Conservation (phyloP, 2,797 vertebrate species). For the Leuciscus waleckii region DNA sequence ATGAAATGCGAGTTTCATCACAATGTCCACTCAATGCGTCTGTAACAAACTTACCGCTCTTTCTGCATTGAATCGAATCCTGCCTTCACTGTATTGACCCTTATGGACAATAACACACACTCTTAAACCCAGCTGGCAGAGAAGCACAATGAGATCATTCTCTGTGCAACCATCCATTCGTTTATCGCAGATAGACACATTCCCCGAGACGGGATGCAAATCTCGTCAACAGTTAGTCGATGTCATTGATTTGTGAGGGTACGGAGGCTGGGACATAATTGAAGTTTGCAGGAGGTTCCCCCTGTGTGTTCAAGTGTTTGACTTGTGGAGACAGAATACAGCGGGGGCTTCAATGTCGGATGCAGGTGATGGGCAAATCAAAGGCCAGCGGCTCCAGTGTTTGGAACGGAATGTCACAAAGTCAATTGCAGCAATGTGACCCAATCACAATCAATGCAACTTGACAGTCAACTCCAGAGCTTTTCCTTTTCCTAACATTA, state of each 20-base stretch:
- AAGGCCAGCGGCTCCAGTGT: slow-evolving; percentile 20
- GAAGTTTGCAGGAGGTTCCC: slow-evolving; percentile 13
- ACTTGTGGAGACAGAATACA: slow-evolving; percentile 13
- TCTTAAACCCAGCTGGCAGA: background rate
- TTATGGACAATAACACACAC: background rate
- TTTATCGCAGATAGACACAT: slow-evolving; percentile 45
- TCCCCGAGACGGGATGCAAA: slow-evolving; percentile 34
- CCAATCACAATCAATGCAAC: background rate
- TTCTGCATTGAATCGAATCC: background rate
- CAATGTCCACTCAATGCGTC: too few relatives aligned
- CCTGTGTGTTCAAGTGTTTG: slow-evolving; percentile 37
- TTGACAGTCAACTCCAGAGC: slow-evolving; percentile 1
- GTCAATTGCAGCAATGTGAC: slow-evolving; percentile 43
- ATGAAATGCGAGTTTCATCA: slow-evolving; percentile 4
- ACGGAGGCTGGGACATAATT: slow-evolving; percentile 23
- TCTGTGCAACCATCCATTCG: slow-evolving; percentile 11
- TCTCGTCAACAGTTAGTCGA: slow-evolving; percentile 46
- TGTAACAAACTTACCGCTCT: background rate
- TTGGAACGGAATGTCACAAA: slow-evolving; percentile 28
- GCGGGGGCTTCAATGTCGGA: slow-evolving; percentile 28
- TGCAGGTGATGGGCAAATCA: slow-evolving; percentile 33
- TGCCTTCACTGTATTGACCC: background rate
- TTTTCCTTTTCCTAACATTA: background rate
- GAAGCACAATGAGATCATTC: background rate
- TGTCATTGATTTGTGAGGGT: slow-evolving; percentile 52